Evolutionary conservation across 2,113 vertebrate genomes (phyloP).

Genomic region (Malurus elegans): DNA sequence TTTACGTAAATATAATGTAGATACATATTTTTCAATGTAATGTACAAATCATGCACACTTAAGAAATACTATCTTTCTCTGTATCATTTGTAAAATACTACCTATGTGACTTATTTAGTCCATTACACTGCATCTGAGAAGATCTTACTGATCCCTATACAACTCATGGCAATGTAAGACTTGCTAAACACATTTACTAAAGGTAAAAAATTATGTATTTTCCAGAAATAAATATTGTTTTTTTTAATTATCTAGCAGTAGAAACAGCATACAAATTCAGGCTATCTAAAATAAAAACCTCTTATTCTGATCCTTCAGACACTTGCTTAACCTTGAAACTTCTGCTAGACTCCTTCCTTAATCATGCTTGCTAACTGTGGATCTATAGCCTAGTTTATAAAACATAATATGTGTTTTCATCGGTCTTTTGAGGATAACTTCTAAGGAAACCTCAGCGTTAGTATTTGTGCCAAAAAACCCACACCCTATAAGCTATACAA

Average conservation of each 20-base stretch:
- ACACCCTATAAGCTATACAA: neutral
- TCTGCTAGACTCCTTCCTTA: neutral
- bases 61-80: neutral
- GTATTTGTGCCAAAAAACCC: neutral
- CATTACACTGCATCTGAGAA: neutral
- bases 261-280: neutral
- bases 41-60: neutral
- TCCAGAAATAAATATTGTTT: neutral
- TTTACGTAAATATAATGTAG: neutral
- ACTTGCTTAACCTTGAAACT: neutral
- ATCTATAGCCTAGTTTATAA: neutral
- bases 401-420: neutral
- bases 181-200: neutral
- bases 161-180: neutral
- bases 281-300: neutral
- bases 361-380: neutral
- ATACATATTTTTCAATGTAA: neutral
- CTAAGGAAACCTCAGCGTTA: neutral
- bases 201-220: neutral
- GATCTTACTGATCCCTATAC: neutral
- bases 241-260: neutral
- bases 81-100: neutral
- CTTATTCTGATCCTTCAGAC: neutral
- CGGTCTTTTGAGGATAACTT: neutral
- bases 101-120: neutral